Evolutionary conservation across 2,797 vertebrate species (phyloP), one percentile per base, ranked within the genome.

Genomic region (Toxotes lorentzi): DNA sequence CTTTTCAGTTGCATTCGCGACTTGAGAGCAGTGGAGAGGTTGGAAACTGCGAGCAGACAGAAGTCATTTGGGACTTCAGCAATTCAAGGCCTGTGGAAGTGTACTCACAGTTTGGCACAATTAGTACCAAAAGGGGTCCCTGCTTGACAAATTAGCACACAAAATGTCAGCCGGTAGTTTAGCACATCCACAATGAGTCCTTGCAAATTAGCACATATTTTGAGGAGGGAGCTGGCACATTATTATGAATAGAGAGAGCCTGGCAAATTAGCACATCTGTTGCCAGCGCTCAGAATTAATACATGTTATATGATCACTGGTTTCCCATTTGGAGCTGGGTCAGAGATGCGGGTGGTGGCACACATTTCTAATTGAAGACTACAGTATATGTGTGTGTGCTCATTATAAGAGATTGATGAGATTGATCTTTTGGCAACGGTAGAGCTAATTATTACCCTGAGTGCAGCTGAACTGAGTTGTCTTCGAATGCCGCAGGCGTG

Each of bases 141-240:
- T 81, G 88, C 85, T 91, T 89, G 89, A 94, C 93, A 93, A 94
- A 94, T 94, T 92, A 94, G 89, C 92, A 92, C 92, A 90, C 86
- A 90, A 88, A 92, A 91, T 89, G 93, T 94, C 92, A 94, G 87
- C 69, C 67, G 87, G 88, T 87, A 88, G 91, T 92, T 94, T 91
- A 92, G 89, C 92, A 90, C 92, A 86, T 89, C 80, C 87, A 90
- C 93, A 86, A 87, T 77, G 81, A 91, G 90, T 70, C 47, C 86
- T 86, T 71, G 91, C 89, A 92, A 92, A 94, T 94, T 91, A 94
- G 90, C 92, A 85, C 87, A 77, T 87, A 88, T 90, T 92, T 92
- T 88, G 90, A 88, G 88, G 88, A 89, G 86, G 82, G 89, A 91
- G 88, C 84, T 90, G 91, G 86, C 89, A 85, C 82, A 74, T 91